Evolutionary conservation across 2,797 vertebrate species (phyloP).

Genomic region (Holocentrus rufus): DNA sequence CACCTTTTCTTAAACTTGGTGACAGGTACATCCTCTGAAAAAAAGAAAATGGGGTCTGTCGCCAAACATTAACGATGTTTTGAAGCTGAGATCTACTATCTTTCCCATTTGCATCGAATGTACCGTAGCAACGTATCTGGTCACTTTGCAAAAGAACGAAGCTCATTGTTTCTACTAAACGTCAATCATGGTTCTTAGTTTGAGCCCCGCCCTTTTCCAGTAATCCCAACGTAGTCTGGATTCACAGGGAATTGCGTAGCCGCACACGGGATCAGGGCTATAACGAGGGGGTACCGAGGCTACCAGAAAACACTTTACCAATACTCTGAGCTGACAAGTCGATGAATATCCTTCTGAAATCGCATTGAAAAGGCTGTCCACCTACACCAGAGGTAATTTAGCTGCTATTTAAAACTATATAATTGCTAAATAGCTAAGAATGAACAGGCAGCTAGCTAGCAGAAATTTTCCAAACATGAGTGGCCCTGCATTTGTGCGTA

Average conservation of each 20-base stretch:
- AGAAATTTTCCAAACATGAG: constrained; percentile 52
- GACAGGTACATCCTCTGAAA: too few species aligned
- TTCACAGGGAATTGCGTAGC: constrained; percentile 42
- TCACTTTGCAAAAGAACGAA: not conserved
- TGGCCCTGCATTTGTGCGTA: constrained; percentile 47
- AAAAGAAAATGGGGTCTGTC: too few species aligned
- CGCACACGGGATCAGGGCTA: not conserved
- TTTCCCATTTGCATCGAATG: not conserved
- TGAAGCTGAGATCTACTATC: too few species aligned
- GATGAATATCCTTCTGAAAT: not conserved
- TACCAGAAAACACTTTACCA: not conserved
- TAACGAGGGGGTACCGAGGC: not conserved
- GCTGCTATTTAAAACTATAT: not conserved
- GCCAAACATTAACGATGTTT: too few species aligned
- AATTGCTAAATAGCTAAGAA: not conserved
- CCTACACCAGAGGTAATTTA: constrained; percentile 57
- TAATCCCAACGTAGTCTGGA: constrained; percentile 59
- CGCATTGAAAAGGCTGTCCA: not conserved
- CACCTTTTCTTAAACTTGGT: too few species aligned
- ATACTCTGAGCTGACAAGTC: not conserved
- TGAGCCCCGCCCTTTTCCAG: constrained; percentile 62
- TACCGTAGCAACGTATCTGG: not conserved
- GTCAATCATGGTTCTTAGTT: constrained; percentile 52
- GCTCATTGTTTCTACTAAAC: constrained; percentile 51
- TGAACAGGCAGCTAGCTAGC: constrained; percentile 35